These are phyloP conservation scores for Lepilemur ruficaudatus DNA, from an alignment of 2,797 vertebrate species.

Conservation along the genomic window DNA sequence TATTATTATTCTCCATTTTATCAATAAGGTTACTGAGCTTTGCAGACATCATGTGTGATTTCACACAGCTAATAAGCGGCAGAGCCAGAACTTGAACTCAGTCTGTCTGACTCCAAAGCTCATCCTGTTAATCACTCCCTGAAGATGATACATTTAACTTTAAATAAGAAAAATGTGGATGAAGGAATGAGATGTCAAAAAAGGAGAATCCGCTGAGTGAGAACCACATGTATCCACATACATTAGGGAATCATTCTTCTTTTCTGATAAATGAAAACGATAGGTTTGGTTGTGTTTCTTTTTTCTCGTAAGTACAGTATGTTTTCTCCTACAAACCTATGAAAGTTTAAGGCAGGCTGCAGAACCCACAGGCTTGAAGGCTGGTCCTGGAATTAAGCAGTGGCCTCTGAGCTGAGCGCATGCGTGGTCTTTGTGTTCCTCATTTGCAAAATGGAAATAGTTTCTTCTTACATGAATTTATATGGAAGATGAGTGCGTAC, in stretches of 20 bases:
- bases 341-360: neutral
- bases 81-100: neutral
- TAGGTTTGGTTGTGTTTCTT: neutral
- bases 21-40: neutral
- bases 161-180: neutral
- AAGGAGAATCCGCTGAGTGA: neutral
- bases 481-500: fast-evolving
- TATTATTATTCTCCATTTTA: neutral
- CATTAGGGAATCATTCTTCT: neutral
- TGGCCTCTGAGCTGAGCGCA: neutral
- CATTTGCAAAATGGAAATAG: neutral
- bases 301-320: neutral
- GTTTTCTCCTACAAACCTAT: neutral
- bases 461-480: neutral
- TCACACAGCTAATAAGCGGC: neutral
- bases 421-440: neutral
- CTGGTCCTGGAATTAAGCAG: neutral
- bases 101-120: neutral
- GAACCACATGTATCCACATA: neutral
- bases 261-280: neutral
- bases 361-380: neutral
- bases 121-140: neutral
- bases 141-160: neutral
- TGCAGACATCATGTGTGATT: neutral
- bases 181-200: neutral